phyloP scores from a whole-genome alignment of 2,113 vertebrate species.

The Lepisosteus oculatus region DNA sequence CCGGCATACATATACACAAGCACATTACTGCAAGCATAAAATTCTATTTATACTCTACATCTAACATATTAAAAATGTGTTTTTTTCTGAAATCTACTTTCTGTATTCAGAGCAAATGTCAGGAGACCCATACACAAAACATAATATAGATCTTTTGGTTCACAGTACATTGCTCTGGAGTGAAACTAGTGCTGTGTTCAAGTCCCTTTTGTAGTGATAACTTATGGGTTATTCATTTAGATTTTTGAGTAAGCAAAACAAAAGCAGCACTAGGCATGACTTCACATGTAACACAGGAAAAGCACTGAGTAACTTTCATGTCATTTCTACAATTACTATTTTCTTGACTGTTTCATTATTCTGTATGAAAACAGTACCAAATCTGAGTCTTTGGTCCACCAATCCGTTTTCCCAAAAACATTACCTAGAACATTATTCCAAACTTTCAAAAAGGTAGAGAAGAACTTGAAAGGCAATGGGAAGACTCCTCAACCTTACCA shows the following conservation, averaged over 20 bases:
- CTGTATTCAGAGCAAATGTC: constrained; percentile 18
- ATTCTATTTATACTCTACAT: constrained; percentile 29
- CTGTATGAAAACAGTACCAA: too few relatives aligned
- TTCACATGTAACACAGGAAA: too few relatives aligned
- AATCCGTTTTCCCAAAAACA: too few relatives aligned
- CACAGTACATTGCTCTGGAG: constrained; percentile 30
- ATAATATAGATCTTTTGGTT: constrained; percentile 16
- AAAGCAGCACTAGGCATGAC: too few relatives aligned
- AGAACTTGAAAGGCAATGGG: too few relatives aligned
- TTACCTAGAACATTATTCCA: too few relatives aligned
- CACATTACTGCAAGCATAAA: constrained; percentile 27
- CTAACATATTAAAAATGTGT: constrained; percentile 22
- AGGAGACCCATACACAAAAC: constrained; percentile 15
- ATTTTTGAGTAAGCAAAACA: neutral
- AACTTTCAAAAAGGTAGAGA: too few relatives aligned
- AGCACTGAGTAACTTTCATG: too few relatives aligned
- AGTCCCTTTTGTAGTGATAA: constrained; percentile 32
- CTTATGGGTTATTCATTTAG: constrained; percentile 36
- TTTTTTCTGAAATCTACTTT: neutral
- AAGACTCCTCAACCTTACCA: constrained; percentile 58
- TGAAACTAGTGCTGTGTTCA: constrained; percentile 34
- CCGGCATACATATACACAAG: constrained; percentile 14
- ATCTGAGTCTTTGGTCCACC: too few relatives aligned
- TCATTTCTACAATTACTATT: too few relatives aligned
- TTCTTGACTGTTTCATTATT: too few relatives aligned